Evolutionary conservation across 1,140 invertebrate species (phyloP).

Genomic region (Drosophila guanche): DNA sequence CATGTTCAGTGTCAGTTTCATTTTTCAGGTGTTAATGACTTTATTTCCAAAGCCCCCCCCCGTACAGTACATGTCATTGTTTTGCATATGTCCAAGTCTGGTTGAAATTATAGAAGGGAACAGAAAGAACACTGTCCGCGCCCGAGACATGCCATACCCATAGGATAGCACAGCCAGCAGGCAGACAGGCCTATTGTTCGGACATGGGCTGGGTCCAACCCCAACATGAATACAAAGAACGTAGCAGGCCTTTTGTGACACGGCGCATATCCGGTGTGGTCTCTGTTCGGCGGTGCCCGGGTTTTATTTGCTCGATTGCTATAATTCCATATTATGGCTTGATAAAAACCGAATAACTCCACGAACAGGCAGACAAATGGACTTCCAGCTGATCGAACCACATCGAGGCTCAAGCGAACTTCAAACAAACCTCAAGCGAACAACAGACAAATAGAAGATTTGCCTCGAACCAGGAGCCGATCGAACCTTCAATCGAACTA

Average conservation of each 20-base stretch:
- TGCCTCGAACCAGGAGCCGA: conserved; percentile 20
- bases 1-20: no score
- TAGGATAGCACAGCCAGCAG: neutral
- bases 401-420: conserved; percentile 5
- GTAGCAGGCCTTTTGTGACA: conserved; percentile 67
- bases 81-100: conserved; percentile 61
- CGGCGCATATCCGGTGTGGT: conserved; percentile 66
- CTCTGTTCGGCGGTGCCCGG: conserved; percentile 60
- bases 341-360: conserved; percentile 30
- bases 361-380: conserved; percentile 4
- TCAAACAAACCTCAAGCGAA: neutral
- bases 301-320: conserved; percentile 4
- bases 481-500: neutral
- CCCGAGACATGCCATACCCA: conserved; percentile 17
- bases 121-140: neutral
- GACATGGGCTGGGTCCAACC: conserved; percentile 51
- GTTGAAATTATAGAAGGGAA: conserved; percentile 54
- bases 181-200: conserved; percentile 50
- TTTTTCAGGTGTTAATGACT: conserved; percentile 75
- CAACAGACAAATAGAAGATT: conserved; percentile 10
- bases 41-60: conserved; percentile 34
- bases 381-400: conserved; percentile 8
- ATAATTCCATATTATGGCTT: conserved; percentile 62
- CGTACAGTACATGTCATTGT: conserved; percentile 22
- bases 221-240: conserved; percentile 36